These are phyloP conservation scores for Abscondita cerata DNA, from an alignment of 2,888 invertebrate species.

Conservation along the genomic window DNA sequence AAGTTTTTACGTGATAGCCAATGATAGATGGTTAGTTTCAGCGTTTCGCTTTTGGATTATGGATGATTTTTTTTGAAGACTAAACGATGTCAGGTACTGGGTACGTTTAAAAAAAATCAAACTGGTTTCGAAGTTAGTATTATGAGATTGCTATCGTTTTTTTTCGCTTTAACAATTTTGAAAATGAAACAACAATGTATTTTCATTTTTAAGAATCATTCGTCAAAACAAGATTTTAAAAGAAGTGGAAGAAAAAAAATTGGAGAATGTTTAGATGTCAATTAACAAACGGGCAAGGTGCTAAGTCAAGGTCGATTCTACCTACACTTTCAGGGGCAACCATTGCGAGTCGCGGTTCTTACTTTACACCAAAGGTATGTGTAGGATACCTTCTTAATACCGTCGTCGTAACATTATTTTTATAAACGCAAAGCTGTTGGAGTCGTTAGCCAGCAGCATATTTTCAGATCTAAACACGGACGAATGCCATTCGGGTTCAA, in stretches of 20 bases:
- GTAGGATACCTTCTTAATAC: slow-evolving; percentile 15
- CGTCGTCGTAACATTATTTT: slow-evolving; percentile 25
- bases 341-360: slow-evolving; percentile 30
- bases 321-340: slow-evolving; percentile 33
- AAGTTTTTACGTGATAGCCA: not conserved
- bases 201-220: slow-evolving; percentile 19
- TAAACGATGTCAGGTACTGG: not conserved
- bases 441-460: slow-evolving; percentile 31
- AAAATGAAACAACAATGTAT: not conserved
- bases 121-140: slow-evolving; percentile 8
- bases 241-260: slow-evolving; percentile 22
- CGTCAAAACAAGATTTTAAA: slow-evolving; percentile 19
- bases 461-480: slow-evolving; percentile 32
- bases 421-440: slow-evolving; percentile 11
- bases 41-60: not conserved
- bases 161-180: slow-evolving; percentile 2
- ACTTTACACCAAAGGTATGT: slow-evolving; percentile 23
- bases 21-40: not conserved
- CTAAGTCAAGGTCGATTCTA: slow-evolving; percentile 34
- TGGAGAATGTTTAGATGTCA: slow-evolving; percentile 35
- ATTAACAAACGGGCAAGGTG: slow-evolving; percentile 36
- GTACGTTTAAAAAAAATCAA: slow-evolving; percentile 10
- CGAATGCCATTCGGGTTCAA: slow-evolving; percentile 26
- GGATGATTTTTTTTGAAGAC: not conserved
- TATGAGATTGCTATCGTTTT: slow-evolving; percentile 1